phyloP scores from a whole-genome alignment of 2,797 vertebrate genomes.

The Hozukius guyotensis region DNA sequence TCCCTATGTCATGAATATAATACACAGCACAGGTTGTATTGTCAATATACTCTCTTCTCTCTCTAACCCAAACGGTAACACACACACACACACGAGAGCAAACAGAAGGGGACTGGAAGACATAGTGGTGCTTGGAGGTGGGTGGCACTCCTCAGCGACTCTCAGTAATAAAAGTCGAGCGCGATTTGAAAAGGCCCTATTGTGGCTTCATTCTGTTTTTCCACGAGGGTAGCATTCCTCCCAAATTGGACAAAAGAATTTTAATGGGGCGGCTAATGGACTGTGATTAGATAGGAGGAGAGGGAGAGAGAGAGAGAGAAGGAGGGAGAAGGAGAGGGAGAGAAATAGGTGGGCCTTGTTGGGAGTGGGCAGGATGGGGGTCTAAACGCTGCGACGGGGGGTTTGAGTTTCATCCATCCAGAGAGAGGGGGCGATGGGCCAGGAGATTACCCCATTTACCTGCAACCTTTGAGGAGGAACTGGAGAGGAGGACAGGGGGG shows the following conservation, averaged over 20 bases:
- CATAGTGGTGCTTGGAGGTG: conserved; percentile 62
- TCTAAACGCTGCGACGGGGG: conserved; percentile 53
- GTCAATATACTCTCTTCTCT: neutral
- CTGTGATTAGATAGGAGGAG: conserved; percentile 82
- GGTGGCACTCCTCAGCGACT: conserved; percentile 76
- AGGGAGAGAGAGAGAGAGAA: conserved; percentile 34
- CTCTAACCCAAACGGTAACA: neutral
- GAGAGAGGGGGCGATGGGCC: conserved; percentile 69
- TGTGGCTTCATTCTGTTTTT: conserved; percentile 80
- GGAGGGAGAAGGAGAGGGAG: neutral
- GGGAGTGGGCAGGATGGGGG: conserved; percentile 51
- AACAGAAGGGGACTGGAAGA: conserved; percentile 42
- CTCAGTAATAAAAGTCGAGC: conserved; percentile 80
- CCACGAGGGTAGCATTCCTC: conserved; percentile 83
- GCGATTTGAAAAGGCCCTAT: conserved; percentile 79
- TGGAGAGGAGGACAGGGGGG: conserved; percentile 51
- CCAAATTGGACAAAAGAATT: conserved; percentile 88
- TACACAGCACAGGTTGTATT: neutral
- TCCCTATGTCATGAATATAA: neutral
- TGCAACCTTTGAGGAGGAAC: conserved; percentile 74
- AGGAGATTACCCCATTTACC: conserved; percentile 79
- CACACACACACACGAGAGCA: conserved; percentile 13
- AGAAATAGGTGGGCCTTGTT: conserved; percentile 56
- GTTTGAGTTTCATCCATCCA: conserved; percentile 74
- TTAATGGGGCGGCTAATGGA: conserved; percentile 85